Percentiles rank a stretch among this genome's conserved stretches.
Evolutionary conservation across 1,140 invertebrate species (phyloP).

Genomic region (Chironomus tepperi): DNA sequence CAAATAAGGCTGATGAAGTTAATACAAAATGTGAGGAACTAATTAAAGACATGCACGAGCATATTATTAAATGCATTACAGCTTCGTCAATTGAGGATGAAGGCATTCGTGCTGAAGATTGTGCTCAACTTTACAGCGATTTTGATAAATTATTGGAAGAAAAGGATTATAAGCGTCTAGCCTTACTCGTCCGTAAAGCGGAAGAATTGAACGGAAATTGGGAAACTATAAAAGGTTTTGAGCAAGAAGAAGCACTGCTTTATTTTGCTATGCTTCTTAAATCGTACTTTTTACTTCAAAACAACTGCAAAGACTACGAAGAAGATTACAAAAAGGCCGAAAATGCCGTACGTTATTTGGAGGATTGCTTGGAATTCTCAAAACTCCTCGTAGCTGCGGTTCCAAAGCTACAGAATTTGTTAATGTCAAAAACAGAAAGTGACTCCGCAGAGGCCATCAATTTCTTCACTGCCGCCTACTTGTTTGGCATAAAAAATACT

Average conservation of each 20-base stretch:
- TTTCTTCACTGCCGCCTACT: slow-evolving; percentile 70
- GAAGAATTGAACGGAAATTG: slow-evolving; percentile 10
- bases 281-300: slow-evolving; percentile 33
- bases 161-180: not conserved
- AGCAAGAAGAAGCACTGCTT: not conserved
- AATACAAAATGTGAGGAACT: slow-evolving; percentile 40
- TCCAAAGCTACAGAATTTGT: slow-evolving; percentile 57
- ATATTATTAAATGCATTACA: slow-evolving; percentile 27
- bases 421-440: slow-evolving; percentile 62
- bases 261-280: slow-evolving; percentile 34
- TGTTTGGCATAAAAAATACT: slow-evolving; percentile 65
- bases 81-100: not conserved
- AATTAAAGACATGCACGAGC: slow-evolving; percentile 38
- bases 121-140: not conserved
- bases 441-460: slow-evolving; percentile 78
- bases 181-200: not conserved
- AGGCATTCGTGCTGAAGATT: not conserved
- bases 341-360: slow-evolving; percentile 45
- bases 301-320: slow-evolving; percentile 32
- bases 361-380: slow-evolving; percentile 59
- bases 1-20: slow-evolving; percentile 38
- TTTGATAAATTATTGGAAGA: not conserved
- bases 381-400: slow-evolving; percentile 57
- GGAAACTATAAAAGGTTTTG: not conserved
- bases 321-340: slow-evolving; percentile 43